phyloP scores from a whole-genome alignment of 1,140 invertebrate genomes.

The Thalassaphorura encarpata region DNA sequence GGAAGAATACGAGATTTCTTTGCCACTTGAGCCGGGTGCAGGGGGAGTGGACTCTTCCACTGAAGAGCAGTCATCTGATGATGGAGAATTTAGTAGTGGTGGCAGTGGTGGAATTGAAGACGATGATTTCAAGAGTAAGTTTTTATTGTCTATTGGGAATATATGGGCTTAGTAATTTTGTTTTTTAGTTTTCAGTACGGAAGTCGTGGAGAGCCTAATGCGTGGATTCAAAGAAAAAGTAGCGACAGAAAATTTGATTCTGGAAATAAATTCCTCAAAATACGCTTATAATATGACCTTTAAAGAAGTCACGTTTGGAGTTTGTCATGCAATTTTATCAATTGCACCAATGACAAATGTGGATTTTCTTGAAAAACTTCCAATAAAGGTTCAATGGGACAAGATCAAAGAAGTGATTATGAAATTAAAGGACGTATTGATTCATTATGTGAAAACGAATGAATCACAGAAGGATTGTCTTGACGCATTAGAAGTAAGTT shows the following conservation, averaged over 20 bases:
- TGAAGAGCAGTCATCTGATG: conserved; percentile 44
- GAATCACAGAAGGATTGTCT: conserved; percentile 71
- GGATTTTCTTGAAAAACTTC: conserved; percentile 44
- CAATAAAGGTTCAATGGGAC: conserved; percentile 31
- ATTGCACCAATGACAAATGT: conserved; percentile 43
- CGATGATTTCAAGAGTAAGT: conserved; percentile 20
- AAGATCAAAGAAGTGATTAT: conserved; percentile 44
- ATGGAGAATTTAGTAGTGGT: conserved; percentile 36
- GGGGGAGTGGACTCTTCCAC: conserved; percentile 40
- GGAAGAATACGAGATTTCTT: background rate
- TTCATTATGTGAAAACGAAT: conserved; percentile 53
- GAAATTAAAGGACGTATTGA: conserved; percentile 63
- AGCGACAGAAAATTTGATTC: conserved; percentile 74
- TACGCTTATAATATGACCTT: conserved; percentile 87
- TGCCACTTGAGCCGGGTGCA: background rate
- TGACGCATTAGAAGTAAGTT: conserved; percentile 49
- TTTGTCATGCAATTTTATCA: conserved; percentile 65
- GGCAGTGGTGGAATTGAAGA: conserved; percentile 15
- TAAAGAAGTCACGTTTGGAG: conserved; percentile 74
- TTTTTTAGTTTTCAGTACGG: conserved; percentile 57
- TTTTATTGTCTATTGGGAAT: background rate
- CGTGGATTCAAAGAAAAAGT: conserved; percentile 78
- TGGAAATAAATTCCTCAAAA: conserved; percentile 93
- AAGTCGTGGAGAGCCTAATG: conserved; percentile 78
- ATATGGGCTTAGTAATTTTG: background rate